phyloP scores from a whole-genome alignment of 2,113 vertebrate species.

The Centrocercus urophasianus region DNA sequence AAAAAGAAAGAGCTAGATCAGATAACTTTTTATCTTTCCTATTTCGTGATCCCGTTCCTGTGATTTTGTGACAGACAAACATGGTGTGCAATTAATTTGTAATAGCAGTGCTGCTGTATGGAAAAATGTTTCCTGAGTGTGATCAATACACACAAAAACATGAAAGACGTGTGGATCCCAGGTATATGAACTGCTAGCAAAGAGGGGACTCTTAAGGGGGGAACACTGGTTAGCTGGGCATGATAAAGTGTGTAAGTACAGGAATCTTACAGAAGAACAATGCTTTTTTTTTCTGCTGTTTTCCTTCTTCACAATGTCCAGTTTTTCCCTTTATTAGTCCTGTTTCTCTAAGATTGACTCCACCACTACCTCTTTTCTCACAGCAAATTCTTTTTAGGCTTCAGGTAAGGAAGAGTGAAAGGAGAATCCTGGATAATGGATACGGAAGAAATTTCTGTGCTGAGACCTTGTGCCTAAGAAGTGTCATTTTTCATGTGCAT shows the following conservation, averaged over 20 bases:
- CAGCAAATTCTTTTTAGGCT: not conserved
- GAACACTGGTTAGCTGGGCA: not conserved
- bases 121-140: not conserved
- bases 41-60: constrained; percentile 38
- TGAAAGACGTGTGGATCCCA: not conserved
- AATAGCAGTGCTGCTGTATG: not conserved
- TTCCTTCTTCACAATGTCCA: not conserved
- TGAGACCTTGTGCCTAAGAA: not conserved
- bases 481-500: not conserved
- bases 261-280: not conserved
- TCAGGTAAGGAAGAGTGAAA: not conserved
- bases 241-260: not conserved
- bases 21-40: constrained; percentile 60
- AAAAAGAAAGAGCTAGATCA: constrained; percentile 35
- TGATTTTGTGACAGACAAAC: constrained; percentile 45
- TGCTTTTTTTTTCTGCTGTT: not conserved
- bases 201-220: not conserved
- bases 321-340: not conserved
- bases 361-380: not conserved
- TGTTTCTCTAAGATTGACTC: not conserved
- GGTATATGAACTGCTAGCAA: not conserved
- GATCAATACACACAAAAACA: not conserved
- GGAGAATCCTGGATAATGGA: not conserved
- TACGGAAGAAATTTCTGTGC: not conserved
- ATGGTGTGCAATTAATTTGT: constrained; percentile 27